Conservation (phyloP, 2,888 invertebrate species). For the Nysson spinosus region DNA sequence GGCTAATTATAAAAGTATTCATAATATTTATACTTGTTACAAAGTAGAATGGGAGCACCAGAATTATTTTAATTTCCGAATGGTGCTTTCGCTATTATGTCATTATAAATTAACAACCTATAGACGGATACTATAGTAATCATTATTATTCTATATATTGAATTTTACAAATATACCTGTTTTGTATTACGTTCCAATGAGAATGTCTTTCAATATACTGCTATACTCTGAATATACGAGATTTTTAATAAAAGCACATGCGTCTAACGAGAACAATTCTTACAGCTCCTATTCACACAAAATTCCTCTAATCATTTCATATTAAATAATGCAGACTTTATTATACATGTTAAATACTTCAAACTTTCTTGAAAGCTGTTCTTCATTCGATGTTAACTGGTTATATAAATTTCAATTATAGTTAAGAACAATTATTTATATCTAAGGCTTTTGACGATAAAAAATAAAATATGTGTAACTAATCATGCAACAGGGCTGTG, state of each 20-base stretch:
- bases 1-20: slow-evolving; percentile 9
- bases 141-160: slow-evolving; percentile 8
- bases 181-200: slow-evolving; percentile 19
- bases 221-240: slow-evolving; percentile 18
- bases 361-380: no score
- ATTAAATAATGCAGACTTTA: no score
- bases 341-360: no score
- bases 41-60: slow-evolving; percentile 12
- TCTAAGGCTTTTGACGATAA: background rate
- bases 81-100: slow-evolving; percentile 14
- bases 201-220: slow-evolving; percentile 23
- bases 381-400: no score
- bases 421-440: slow-evolving; percentile 4
- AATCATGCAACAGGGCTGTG: slow-evolving; percentile 2
- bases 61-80: slow-evolving; percentile 15
- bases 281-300: no score
- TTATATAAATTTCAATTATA: slow-evolving; percentile 1
- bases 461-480: slow-evolving; percentile 22
- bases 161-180: slow-evolving; percentile 7
- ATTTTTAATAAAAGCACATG: slow-evolving; percentile 17
- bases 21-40: slow-evolving; percentile 32
- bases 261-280: slow-evolving; percentile 6
- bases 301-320: no score
- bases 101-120: slow-evolving; percentile 14
- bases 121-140: slow-evolving; percentile 6